Evolutionary conservation across 2,888 invertebrate species (phyloP), one percentile per base, ranked within the genome.

Genomic region (Acanthoscelides obtectus): DNA sequence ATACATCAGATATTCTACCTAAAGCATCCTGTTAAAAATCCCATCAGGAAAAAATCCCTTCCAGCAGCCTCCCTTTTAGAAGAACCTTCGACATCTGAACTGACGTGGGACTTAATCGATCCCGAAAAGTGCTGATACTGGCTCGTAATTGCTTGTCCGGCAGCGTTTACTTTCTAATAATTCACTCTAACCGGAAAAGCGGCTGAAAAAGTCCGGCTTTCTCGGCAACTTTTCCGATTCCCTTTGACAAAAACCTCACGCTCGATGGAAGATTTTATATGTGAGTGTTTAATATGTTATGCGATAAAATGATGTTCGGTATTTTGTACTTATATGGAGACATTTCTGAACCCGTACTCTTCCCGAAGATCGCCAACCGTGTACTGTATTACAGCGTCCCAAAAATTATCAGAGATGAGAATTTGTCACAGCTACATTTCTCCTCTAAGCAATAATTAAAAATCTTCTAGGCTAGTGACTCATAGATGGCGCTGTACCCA

Each of bases 101-200:
- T 80, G 45, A 45, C 45, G 45, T 12, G 12, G 45, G 12, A 45
- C 45, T 83, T 83, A 83, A 84, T 84, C 82, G 80, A 74, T 77
- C 74, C 75, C 79, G 83, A 82, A 80, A 80, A 80, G 81, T 79
- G 83, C 75, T 84, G 84, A 84, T 83, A 81, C 80, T 76, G 76
- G 75, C 17, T 79, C 77, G 83, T 84, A 84, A 84, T 84, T 83
- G 82, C 83, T 81, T 84, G 84, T 84, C 84, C 82, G 81, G 81
- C 79, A 78, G 77, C 79, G 81, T 84, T 84, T 80, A 78, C 78
- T 75, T 73, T 81, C 80, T 83, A 84, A 84, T 84, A 84, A 84
- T 83, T 84, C 84, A 84, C 79, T 77, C 76, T 20, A 67, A 17
- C 12, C 45, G 12, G 45, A 25, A 25, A 25, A 25, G 25, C 25